A percentile compares a stretch with the other conserved stretches of the same genome.
Evolutionary conservation across 2,888 invertebrate species (phyloP).

Genomic region (Drosophila pseudotalamancana): DNA sequence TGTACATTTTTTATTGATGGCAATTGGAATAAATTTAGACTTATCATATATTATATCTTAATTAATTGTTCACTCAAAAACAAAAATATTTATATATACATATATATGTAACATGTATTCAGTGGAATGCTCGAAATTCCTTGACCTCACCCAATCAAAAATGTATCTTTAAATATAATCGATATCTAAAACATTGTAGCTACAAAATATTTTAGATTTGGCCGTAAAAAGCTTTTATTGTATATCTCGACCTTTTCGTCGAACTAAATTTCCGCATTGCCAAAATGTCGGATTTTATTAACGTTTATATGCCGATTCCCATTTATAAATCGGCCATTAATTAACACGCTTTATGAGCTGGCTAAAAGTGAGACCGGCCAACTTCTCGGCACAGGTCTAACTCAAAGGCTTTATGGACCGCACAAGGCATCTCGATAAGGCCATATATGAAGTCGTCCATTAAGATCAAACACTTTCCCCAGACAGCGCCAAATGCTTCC

Average conservation of each 20-base stretch:
- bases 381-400: constrained; percentile 55
- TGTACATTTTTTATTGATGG: too few species aligned
- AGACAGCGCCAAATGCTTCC: constrained; percentile 61
- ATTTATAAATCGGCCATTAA: constrained; percentile 45
- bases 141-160: neutral
- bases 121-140: too few species aligned
- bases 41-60: too few species aligned
- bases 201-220: too few species aligned
- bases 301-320: constrained; percentile 3
- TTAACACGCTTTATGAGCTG: constrained; percentile 44
- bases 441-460: constrained; percentile 35
- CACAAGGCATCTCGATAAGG: neutral
- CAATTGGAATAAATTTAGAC: too few species aligned
- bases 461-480: constrained; percentile 72
- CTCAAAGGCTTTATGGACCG: constrained; percentile 58
- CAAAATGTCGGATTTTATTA: constrained; percentile 30
- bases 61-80: too few species aligned
- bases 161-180: too few species aligned
- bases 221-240: neutral
- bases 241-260: neutral
- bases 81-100: too few species aligned
- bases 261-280: constrained; percentile 27
- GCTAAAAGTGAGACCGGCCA: constrained; percentile 29
- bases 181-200: neutral
- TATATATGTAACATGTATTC: too few species aligned